Evolutionary conservation across 2,797 vertebrate genomes (phyloP), one percentile per base, ranked within the genome.

Genomic region (Sebastes oblongus): DNA sequence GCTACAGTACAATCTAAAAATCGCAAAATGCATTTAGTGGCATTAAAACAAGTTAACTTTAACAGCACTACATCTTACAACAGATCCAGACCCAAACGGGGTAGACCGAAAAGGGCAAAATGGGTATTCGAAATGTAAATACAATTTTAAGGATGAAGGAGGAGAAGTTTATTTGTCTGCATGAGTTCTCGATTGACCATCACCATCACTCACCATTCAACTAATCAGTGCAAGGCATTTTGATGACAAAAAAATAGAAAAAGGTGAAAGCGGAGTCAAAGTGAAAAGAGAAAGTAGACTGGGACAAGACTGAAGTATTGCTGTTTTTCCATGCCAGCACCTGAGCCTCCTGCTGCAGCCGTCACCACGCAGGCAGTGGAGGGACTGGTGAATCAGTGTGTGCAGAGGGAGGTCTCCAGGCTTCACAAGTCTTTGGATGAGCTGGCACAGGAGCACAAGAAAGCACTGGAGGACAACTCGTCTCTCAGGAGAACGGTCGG

Each of bases 311-410:
- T 73, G 22, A 76, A 66, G 72, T 73, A 71, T 69, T 54, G 58
- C 70, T 52, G 50, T 65, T 80, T 81, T 62, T 77, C 54, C 64
- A 56, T 82, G 76, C 79, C 83, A 73, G 54, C 29, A 22, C 16
- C 16, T 16, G 42, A 46, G 42, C 64, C n/a, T 78, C 50, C 39
- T 70, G 66, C 78, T 70, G 64, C 66, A 75, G 71, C 4, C 4
- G 42, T 52, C 58, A 32, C 59, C 27, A 3, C 25, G 60, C 27
- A 79, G 69, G 20, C 27, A 39, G 65, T 67, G 32, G 55, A 77
- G 29, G 61, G 7, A 61, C 80, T 29, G 70, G 66, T 75, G 36
- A 73, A 78, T 50, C 46, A 32, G 6, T 42, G 54, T 9, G 6
- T 50, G 34, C 58, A 69, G 73, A 60, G 20, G 1, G 42, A 75